Percentiles rank a stretch among this genome's conserved stretches.
These are phyloP conservation scores for Drosophila biarmipes DNA, from an alignment of 1,140 invertebrate genomes.

Conservation along the genomic window DNA sequence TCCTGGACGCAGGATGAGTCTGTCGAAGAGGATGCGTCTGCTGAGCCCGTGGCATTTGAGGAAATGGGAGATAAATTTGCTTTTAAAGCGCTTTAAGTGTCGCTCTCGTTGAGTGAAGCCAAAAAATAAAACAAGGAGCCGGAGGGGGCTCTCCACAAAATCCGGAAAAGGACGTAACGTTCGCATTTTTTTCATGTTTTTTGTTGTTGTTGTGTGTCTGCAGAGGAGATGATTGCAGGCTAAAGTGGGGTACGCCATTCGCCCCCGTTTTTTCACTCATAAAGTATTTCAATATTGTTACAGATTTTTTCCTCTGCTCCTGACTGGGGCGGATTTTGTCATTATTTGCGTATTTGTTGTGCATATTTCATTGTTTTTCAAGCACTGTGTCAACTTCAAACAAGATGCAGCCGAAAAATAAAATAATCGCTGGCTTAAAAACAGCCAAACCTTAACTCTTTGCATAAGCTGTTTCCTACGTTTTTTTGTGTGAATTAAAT, in stretches of 20 bases:
- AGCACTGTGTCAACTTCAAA: conserved; percentile 46
- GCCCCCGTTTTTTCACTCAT: conserved; percentile 46
- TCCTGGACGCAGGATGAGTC: conserved; percentile 15
- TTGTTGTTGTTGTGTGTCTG: conserved; percentile 13
- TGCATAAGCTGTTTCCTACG: not conserved
- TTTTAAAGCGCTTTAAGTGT: conserved; percentile 62
- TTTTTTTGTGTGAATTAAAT: conserved; percentile 56
- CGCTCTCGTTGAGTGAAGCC: conserved; percentile 36
- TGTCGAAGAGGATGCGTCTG: conserved; percentile 9
- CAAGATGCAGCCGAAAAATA: conserved; percentile 36
- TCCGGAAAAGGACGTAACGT: conserved; percentile 66
- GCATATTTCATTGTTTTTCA: conserved; percentile 34
- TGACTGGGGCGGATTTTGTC: conserved; percentile 45
- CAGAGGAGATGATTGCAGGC: conserved; percentile 26
- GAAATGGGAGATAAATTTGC: conserved; percentile 74
- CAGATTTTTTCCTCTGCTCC: conserved; percentile 53
- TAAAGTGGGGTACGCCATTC: not conserved
- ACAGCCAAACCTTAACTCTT: not conserved
- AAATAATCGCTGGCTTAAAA: conserved; percentile 27
- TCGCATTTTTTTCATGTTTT: conserved; percentile 29
- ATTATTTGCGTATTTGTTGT: conserved; percentile 68
- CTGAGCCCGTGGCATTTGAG: conserved; percentile 50
- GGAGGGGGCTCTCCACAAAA: conserved; percentile 42
- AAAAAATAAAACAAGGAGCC: conserved; percentile 15
- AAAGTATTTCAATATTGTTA: conserved; percentile 79